A percentile compares a stretch with the other conserved stretches of the same genome.
Conservation (phyloP, 2,797 vertebrate species). For the Aulostomus chinensis region DNA sequence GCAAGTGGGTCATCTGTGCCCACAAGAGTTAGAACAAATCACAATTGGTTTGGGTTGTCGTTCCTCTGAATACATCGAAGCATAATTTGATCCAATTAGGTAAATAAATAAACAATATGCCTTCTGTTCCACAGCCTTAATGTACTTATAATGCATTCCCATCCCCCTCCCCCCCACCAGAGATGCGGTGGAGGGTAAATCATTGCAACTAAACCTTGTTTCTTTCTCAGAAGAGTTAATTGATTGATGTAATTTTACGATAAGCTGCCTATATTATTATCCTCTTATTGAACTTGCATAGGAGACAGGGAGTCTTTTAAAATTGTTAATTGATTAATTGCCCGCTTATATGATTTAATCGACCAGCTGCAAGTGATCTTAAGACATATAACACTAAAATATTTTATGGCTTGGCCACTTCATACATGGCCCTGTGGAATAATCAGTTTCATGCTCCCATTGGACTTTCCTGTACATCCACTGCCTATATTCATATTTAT, state of each 20-base stretch:
- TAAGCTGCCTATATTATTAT: constrained; percentile 11
- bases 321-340: constrained; percentile 16
- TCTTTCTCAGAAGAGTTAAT: constrained; percentile 32
- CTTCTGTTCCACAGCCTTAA: constrained; percentile 76
- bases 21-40: constrained; percentile 62
- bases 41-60: constrained; percentile 63
- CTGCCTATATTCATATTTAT: neutral
- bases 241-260: constrained; percentile 37
- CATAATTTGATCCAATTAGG: constrained; percentile 79
- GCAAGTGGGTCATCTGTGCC: constrained; percentile 52
- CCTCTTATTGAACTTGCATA: neutral
- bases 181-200: constrained; percentile 41
- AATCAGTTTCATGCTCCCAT: neutral
- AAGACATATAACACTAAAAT: too few species aligned
- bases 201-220: constrained; percentile 25
- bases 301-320: neutral
- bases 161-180: constrained; percentile 24
- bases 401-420: constrained; percentile 1
- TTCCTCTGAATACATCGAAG: constrained; percentile 69
- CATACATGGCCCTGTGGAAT: neutral
- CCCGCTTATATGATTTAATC: neutral
- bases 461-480: constrained; percentile 7
- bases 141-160: constrained; percentile 71
- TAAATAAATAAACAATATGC: constrained; percentile 83
- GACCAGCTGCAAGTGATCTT: too few species aligned